Percentiles rank a stretch among this genome's conserved stretches.
Conservation (phyloP, 2,888 invertebrate genomes). For the Nomada lathburiana region DNA sequence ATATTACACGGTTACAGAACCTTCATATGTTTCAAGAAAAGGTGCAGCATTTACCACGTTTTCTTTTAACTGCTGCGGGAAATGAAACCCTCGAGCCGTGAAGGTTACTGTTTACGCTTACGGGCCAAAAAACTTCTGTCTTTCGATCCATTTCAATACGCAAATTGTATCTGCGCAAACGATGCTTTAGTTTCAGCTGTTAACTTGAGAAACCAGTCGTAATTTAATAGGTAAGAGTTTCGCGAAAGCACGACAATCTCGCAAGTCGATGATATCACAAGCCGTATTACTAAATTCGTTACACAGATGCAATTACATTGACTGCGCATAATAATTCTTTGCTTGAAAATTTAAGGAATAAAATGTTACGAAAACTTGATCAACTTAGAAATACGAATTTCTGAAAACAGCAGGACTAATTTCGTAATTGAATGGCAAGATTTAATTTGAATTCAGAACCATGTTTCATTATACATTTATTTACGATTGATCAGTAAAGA, state of each 20-base stretch:
- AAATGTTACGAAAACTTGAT: too few relatives aligned
- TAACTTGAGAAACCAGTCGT: conserved; percentile 16
- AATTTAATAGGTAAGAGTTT: conserved; percentile 30
- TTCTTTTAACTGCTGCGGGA: background rate
- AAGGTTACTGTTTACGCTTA: conserved; percentile 16
- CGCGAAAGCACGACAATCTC: conserved; percentile 12
- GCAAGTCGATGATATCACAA: conserved; percentile 10
- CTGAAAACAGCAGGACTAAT: too few relatives aligned
- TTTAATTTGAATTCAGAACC: too few relatives aligned
- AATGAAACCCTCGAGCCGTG: background rate
- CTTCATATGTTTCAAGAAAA: background rate
- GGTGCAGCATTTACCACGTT: background rate
- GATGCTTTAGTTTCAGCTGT: background rate
- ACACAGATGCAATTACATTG: background rate
- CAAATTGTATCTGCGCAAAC: conserved; percentile 2
- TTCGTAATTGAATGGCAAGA: too few relatives aligned
- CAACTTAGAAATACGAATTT: too few relatives aligned
- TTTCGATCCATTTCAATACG: conserved; percentile 28
- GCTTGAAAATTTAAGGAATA: too few relatives aligned
- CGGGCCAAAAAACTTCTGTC: background rate
- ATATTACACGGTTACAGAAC: too few relatives aligned
- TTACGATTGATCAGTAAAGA: too few relatives aligned
- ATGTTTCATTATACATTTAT: too few relatives aligned
- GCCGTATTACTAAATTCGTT: conserved; percentile 9
- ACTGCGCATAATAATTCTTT: conserved; percentile 20